Evolutionary conservation across 2,113 vertebrate genomes (phyloP).

Genomic region (Atrichornis clamosus): DNA sequence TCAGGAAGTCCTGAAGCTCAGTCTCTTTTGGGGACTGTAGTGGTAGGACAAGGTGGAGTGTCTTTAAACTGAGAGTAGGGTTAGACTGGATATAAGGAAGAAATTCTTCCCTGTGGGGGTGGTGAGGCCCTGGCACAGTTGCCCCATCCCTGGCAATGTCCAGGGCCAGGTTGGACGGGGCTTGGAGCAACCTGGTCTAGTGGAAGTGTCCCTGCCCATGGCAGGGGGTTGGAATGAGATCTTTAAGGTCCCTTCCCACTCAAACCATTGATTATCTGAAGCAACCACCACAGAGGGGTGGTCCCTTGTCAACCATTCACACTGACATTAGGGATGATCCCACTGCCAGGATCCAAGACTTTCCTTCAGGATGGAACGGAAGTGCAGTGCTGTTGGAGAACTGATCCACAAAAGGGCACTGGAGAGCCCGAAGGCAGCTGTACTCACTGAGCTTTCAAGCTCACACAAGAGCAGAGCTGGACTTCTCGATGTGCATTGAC

Average conservation of each 20-base stretch:
- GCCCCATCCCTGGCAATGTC: neutral
- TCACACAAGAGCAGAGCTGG: neutral
- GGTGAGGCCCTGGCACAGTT: neutral
- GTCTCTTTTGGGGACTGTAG: neutral
- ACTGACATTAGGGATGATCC: neutral
- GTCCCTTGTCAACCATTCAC: neutral
- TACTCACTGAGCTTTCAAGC: neutral
- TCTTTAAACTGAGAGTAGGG: neutral
- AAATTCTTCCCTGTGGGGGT: neutral
- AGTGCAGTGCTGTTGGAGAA: accelerated
- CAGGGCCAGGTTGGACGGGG: neutral
- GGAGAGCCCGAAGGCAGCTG: neutral
- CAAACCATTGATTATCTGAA: neutral
- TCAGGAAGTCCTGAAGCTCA: neutral
- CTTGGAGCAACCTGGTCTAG: accelerated
- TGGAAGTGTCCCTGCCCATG: neutral
- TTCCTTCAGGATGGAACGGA: neutral
- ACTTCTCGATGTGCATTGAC: neutral
- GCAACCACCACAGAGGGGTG: neutral
- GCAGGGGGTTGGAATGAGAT: neutral
- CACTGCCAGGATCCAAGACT: neutral
- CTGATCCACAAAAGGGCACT: neutral
- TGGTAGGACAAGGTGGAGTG: too few relatives aligned
- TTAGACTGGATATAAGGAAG: neutral
- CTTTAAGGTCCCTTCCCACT: neutral